Evolutionary conservation across 2,113 vertebrate species (phyloP), one percentile per base, ranked within the genome.

Genomic region (Amia ocellicauda): DNA sequence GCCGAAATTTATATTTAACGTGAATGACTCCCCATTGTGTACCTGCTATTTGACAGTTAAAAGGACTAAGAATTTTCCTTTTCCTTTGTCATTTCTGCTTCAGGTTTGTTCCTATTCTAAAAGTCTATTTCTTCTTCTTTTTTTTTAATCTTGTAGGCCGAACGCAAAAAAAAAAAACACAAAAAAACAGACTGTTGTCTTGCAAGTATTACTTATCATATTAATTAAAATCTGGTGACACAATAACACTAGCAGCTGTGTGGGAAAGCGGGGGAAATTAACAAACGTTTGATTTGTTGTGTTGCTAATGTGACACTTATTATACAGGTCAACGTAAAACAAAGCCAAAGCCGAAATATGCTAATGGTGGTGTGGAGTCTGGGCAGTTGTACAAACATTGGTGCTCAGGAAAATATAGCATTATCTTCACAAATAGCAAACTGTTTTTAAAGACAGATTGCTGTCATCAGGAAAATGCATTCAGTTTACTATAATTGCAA

Each of bases 191-290:
- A 84, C 85, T 92, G 89, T 91, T 91, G 89, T 92, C 90, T 95
- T 91, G 92, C 90, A 92, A 93, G 90, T 95, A 91, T 97, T 98
- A 95, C 94, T 97, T 97, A 96, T 94, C 94, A 96, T 95, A 98
- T 97, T 97, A 97, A 98, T 97, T 98, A 97, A 94, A 97, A 96
- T 94, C 87, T 94, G 92, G 87, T 89, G 91, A 94, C 92, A 93
- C 79, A 94, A 93, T 95, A 91, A 88, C 88, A 90, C 88, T 80
- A 89, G 87, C 93, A 96, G 94, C 94, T 96, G 95, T 90, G 91
- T 88, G 90, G 90, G 88, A 91, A 90, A 93, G 90, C 89, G 88
- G 89, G 90, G 92, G 89, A 93, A 95, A 94, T 92, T 92, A 95
- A 92, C 90, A 92, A 90, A 80, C 91, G 91, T 93, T 95, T 96